A percentile compares a stretch with the other conserved stretches of the same genome.
Conservation (phyloP, 2,797 vertebrate genomes). For the Tolypeutes matacus region DNA sequence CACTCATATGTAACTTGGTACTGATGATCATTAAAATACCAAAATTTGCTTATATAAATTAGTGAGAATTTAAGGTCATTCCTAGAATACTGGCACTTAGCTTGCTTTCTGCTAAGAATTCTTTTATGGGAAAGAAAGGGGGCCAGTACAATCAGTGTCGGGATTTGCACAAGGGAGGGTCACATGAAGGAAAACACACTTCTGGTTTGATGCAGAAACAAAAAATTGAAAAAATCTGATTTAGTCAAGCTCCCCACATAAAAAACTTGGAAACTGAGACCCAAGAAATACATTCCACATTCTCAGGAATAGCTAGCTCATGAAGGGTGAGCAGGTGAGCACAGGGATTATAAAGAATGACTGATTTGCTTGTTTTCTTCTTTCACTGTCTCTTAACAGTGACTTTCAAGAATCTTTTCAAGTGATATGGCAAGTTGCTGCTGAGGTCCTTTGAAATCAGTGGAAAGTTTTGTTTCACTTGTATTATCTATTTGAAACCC, state of each 20-base stretch:
- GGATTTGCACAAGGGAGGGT: not conserved
- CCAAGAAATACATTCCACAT: not conserved
- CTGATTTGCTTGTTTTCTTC: not conserved
- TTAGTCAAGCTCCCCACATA: not conserved
- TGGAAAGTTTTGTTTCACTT: not conserved
- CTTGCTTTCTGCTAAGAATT: not conserved
- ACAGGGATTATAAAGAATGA: not conserved
- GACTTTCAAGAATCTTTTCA: not conserved
- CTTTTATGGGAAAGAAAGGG: slow-evolving; percentile 4
- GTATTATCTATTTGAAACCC: not conserved
- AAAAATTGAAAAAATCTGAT: not conserved
- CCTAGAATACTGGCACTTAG: not conserved
- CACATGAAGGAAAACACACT: not conserved
- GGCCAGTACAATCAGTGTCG: not conserved
- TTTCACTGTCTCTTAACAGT: not conserved
- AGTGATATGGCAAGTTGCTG: not conserved
- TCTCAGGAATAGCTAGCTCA: not conserved
- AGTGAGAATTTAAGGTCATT: not conserved
- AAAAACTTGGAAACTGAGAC: slow-evolving; percentile 21
- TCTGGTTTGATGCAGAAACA: not conserved
- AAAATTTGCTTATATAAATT: not conserved
- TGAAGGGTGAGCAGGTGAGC: not conserved
- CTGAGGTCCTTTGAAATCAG: not conserved
- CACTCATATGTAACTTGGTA: not conserved
- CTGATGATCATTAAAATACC: not conserved